Evolutionary conservation across 2,113 vertebrate genomes (phyloP).

Genomic region (Phainopepla nitens): DNA sequence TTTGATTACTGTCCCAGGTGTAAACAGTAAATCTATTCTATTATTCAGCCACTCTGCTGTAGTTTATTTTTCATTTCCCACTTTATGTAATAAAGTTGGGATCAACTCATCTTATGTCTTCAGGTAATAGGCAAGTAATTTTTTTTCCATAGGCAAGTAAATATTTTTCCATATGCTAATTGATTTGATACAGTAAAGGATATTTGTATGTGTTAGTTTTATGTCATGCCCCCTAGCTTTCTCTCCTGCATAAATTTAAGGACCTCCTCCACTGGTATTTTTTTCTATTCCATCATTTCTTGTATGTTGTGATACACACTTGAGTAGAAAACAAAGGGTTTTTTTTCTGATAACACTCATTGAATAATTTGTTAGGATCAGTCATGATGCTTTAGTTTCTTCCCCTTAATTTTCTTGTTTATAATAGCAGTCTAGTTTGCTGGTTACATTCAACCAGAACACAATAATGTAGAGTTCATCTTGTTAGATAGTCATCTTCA

Average conservation of each 20-base stretch:
- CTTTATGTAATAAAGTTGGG: constrained; percentile 73
- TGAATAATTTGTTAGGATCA: not conserved
- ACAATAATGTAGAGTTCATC: not conserved
- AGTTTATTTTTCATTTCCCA: constrained; percentile 46
- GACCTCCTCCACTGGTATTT: not conserved
- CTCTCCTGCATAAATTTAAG: not conserved
- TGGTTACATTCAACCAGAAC: not conserved
- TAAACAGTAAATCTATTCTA: not conserved
- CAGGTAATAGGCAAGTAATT: constrained; percentile 66
- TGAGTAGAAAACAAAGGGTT: not conserved
- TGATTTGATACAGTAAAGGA: not conserved
- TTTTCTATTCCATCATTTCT: not conserved
- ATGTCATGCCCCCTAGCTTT: not conserved
- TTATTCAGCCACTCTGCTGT: not conserved
- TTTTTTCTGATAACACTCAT: not conserved
- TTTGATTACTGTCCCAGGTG: not conserved
- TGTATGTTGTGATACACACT: not conserved
- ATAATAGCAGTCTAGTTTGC: not conserved
- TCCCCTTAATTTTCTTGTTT: not conserved
- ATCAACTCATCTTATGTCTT: constrained; percentile 74
- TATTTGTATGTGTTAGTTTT: not conserved
- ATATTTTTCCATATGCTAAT: not conserved
- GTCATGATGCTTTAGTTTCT: not conserved
- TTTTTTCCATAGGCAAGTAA: not conserved
- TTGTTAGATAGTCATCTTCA: not conserved